Conservation (phyloP, 1,140 invertebrate species). For the Agrypnia vestita region DNA sequence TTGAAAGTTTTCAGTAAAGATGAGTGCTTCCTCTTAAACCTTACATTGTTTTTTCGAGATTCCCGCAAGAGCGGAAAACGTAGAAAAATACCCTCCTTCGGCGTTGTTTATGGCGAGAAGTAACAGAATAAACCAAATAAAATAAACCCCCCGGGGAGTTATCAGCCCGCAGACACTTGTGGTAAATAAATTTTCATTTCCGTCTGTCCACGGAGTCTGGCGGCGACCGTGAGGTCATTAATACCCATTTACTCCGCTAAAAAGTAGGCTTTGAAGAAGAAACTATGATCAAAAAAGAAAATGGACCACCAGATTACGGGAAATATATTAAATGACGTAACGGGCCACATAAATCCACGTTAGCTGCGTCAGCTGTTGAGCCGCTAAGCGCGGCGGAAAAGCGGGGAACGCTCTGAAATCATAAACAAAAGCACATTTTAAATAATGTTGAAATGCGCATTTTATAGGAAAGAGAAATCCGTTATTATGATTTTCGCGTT, state of each 20-base stretch:
- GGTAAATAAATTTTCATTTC: slow-evolving; percentile 61
- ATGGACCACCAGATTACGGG: slow-evolving; percentile 52
- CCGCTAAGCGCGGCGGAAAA: slow-evolving; percentile 10
- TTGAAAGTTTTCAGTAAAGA: too few relatives aligned
- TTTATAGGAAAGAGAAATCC: background rate
- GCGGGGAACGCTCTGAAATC: slow-evolving; percentile 18
- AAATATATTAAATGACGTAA: slow-evolving; percentile 59
- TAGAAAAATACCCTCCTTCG: background rate
- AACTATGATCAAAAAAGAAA: slow-evolving; percentile 59
- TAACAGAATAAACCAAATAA: slow-evolving; percentile 57
- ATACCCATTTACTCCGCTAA: slow-evolving; percentile 57
- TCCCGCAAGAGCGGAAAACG: slow-evolving; percentile 20
- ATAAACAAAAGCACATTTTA: slow-evolving; percentile 50
- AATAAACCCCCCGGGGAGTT: slow-evolving; percentile 56
- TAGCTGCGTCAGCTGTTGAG: slow-evolving; percentile 58
- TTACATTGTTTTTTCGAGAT: slow-evolving; percentile 45
- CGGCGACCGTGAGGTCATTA: slow-evolving; percentile 56
- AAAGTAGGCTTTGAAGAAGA: slow-evolving; percentile 51
- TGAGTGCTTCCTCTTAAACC: background rate
- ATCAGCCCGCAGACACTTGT: slow-evolving; percentile 57
- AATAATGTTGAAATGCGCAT: slow-evolving; percentile 33
- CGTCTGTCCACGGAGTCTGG: slow-evolving; percentile 18
- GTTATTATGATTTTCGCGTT: background rate
- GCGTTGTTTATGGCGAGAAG: slow-evolving; percentile 43
- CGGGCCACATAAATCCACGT: slow-evolving; percentile 54